Conservation (phyloP, 1,140 invertebrate genomes). For the Drosophila gunungcola region DNA sequence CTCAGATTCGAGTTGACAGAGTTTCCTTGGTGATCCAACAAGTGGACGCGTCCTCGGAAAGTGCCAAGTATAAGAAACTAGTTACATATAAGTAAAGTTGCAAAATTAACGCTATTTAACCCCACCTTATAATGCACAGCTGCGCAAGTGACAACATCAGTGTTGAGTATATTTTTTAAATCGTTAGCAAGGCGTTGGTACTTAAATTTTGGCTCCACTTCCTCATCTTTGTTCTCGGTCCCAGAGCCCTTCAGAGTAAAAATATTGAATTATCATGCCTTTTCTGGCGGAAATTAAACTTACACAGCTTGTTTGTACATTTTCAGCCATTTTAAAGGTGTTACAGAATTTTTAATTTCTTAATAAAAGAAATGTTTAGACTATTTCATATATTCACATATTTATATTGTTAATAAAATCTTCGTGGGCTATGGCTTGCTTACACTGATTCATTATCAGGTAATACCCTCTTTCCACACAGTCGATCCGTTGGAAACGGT, state of each 20-base stretch:
- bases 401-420: too few relatives aligned
- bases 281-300: too few relatives aligned
- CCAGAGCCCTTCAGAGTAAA: conserved; percentile 36
- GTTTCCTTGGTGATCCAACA: conserved; percentile 97
- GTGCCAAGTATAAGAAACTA: conserved; percentile 97
- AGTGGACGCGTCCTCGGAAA: conserved; percentile 94
- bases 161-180: conserved; percentile 92
- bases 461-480: too few relatives aligned
- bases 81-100: conserved; percentile 23
- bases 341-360: too few relatives aligned
- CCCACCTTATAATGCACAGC: conserved; percentile 95
- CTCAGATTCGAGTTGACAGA: conserved; percentile 87
- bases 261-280: too few relatives aligned
- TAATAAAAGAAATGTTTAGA: too few relatives aligned
- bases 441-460: too few relatives aligned
- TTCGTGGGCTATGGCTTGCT: too few relatives aligned
- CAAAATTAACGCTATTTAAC: conserved; percentile 8
- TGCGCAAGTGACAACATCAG: conserved; percentile 94
- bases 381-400: too few relatives aligned
- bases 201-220: conserved; percentile 96
- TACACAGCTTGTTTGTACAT: too few relatives aligned
- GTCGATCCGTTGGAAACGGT: too few relatives aligned
- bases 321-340: too few relatives aligned
- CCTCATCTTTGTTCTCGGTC: conserved; percentile 59
- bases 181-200: conserved; percentile 96